These are phyloP conservation scores for Danaus melanippus DNA, from an alignment of 1,140 invertebrate genomes.

Conservation along the genomic window DNA sequence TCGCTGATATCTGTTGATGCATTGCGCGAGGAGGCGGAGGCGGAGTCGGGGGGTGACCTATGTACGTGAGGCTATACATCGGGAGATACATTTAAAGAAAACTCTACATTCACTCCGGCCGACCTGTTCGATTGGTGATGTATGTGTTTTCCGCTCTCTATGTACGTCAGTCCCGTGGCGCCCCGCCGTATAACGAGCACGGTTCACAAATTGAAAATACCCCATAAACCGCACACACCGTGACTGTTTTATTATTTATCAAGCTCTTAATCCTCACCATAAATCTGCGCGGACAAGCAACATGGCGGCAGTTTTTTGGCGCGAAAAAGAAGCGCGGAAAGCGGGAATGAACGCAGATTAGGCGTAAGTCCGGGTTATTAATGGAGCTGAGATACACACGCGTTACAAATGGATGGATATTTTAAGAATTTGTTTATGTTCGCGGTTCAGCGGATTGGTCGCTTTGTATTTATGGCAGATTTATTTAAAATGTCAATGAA, in stretches of 20 bases:
- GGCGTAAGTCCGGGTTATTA: conserved; percentile 64
- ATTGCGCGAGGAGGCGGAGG: no score
- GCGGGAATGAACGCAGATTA: conserved; percentile 68
- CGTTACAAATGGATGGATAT: conserved; percentile 49
- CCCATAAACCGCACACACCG: conserved; percentile 38
- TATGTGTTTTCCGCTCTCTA: no score
- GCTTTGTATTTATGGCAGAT: conserved; percentile 8
- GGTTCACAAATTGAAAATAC: conserved; percentile 58
- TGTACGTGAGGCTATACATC: no score
- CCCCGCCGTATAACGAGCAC: neutral
- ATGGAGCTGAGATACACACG: conserved; percentile 62
- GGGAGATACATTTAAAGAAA: no score
- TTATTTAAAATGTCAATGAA: neutral
- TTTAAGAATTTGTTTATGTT: conserved; percentile 46
- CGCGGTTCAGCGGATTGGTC: conserved; percentile 15
- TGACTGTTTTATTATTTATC: conserved; percentile 61
- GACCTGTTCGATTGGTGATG: no score
- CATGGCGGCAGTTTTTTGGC: conserved; percentile 53
- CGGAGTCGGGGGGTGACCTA: no score
- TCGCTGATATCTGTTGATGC: no score
- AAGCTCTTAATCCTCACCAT: conserved; percentile 59
- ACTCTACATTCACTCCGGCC: no score
- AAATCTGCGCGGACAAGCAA: conserved; percentile 56
- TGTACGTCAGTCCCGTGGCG: no score
- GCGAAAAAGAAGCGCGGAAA: conserved; percentile 68